phyloP scores from a whole-genome alignment of 2,113 vertebrate species.

The Salvelinus sp. region DNA sequence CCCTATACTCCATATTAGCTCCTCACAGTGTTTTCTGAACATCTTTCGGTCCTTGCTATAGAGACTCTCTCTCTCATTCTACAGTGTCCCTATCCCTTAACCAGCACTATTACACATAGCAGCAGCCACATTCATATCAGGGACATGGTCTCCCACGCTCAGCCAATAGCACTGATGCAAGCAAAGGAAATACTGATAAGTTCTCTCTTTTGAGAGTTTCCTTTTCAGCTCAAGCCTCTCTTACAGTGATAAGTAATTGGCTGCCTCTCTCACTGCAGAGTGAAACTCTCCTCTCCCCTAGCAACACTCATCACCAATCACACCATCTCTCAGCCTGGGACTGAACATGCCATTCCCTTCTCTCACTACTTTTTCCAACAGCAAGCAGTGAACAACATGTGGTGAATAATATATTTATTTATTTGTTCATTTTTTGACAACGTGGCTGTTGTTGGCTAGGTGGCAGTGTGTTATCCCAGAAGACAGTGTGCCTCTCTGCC shows the following conservation, averaged over 20 bases:
- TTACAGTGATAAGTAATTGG: background rate
- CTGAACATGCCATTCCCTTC: constrained; percentile 55
- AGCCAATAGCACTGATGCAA: background rate
- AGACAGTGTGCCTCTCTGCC: constrained; percentile 60
- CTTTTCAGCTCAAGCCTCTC: constrained; percentile 8
- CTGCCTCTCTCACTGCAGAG: background rate
- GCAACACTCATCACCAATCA: background rate
- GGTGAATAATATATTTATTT: constrained; percentile 21
- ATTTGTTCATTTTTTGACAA: constrained; percentile 50
- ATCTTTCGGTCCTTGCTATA: no score
- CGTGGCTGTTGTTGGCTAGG: constrained; percentile 50
- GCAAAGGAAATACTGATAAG: background rate
- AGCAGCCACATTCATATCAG: background rate
- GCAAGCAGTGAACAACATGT: constrained; percentile 45
- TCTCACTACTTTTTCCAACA: background rate
- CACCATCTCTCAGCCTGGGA: constrained; percentile 30
- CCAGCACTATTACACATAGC: no score
- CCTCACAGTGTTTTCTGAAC: no score
- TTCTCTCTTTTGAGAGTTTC: background rate
- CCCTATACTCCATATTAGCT: no score
- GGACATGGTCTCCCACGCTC: background rate
- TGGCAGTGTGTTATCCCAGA: no score
- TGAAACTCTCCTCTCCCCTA: background rate
- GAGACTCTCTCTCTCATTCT: no score
- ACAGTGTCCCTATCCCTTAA: no score